Evolutionary conservation across 1,140 invertebrate genomes (phyloP).

Genomic region (Elysia chlorotica): DNA sequence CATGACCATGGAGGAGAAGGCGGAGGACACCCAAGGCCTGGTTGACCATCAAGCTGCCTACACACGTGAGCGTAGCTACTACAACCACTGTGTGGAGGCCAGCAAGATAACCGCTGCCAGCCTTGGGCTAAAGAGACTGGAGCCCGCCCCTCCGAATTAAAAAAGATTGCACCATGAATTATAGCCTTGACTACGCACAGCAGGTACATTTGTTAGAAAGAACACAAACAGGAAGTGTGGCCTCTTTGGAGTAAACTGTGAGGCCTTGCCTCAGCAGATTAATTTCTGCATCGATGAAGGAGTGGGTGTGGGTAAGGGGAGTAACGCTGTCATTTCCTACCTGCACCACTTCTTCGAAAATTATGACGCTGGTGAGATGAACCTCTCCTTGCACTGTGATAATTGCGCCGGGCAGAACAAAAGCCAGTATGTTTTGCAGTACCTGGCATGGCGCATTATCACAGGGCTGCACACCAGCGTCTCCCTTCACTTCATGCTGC

Average conservation of each 20-base stretch:
- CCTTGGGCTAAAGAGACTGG: neutral
- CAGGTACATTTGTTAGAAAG: constrained; percentile 34
- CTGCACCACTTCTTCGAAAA: constrained; percentile 33
- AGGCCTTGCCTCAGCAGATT: constrained; percentile 29
- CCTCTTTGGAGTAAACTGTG: constrained; percentile 36
- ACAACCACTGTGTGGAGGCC: neutral
- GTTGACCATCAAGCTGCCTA: neutral
- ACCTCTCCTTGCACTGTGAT: constrained; percentile 28
- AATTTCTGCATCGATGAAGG: constrained; percentile 37
- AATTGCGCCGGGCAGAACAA: constrained; percentile 43
- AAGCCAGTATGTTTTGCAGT: constrained; percentile 35
- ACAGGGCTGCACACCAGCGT: constrained; percentile 25
- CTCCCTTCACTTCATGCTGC: constrained; percentile 32
- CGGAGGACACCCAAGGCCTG: neutral
- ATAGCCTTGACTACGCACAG: neutral
- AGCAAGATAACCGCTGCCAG: neutral
- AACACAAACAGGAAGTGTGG: constrained; percentile 34
- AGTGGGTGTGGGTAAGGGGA: constrained; percentile 28
- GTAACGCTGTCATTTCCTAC: constrained; percentile 36
- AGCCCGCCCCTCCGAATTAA: neutral
- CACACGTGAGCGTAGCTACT: neutral
- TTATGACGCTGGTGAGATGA: constrained; percentile 38
- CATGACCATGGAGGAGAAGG: neutral
- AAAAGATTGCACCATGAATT: neutral
- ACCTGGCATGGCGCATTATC: constrained; percentile 36